Percentiles rank a stretch among this genome's conserved stretches.
These are phyloP conservation scores for Capromys pilorides DNA, from an alignment of 2,797 vertebrate species.

Conservation along the genomic window DNA sequence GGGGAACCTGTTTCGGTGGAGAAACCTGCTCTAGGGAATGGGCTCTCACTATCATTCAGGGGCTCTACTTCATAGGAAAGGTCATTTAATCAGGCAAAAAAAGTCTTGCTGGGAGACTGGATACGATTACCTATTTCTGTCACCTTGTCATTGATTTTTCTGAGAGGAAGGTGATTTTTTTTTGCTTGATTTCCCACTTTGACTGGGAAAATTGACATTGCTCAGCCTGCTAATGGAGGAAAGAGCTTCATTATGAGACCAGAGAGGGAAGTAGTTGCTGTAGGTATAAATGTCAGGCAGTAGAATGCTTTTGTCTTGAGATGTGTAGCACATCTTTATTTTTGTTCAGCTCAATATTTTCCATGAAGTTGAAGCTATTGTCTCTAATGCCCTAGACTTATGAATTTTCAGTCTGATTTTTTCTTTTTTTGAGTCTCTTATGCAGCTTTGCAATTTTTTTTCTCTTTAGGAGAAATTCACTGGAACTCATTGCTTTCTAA, in stretches of 20 bases:
- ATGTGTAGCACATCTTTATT: background rate
- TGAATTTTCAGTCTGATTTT: conserved; percentile 57
- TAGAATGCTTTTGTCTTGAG: conserved; percentile 3
- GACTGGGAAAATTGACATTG: conserved; percentile 62
- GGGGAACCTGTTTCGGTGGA: background rate
- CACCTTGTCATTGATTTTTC: conserved; percentile 65
- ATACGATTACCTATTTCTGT: conserved; percentile 56
- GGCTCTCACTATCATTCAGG: background rate
- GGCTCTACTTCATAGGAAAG: conserved; percentile 23
- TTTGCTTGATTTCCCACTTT: conserved; percentile 71
- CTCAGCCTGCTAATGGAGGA: conserved; percentile 57
- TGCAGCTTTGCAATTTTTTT: conserved; percentile 55
- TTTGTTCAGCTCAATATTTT: conserved; percentile 37
- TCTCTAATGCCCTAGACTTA: background rate
- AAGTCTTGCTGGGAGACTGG: conserved; percentile 36
- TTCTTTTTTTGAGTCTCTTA: conserved; percentile 35
- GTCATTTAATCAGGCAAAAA: conserved; percentile 53
- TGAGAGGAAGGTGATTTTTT: conserved; percentile 19
- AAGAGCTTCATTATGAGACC: conserved; percentile 54
- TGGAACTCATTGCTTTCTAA: conserved; percentile 80
- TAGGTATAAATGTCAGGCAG: background rate
- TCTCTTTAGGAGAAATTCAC: conserved; percentile 68
- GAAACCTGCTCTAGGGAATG: background rate
- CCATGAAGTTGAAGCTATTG: background rate
- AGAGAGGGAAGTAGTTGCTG: conserved; percentile 5